Evolutionary conservation across 2,888 invertebrate genomes (phyloP).

Genomic region (Apantesis nais): DNA sequence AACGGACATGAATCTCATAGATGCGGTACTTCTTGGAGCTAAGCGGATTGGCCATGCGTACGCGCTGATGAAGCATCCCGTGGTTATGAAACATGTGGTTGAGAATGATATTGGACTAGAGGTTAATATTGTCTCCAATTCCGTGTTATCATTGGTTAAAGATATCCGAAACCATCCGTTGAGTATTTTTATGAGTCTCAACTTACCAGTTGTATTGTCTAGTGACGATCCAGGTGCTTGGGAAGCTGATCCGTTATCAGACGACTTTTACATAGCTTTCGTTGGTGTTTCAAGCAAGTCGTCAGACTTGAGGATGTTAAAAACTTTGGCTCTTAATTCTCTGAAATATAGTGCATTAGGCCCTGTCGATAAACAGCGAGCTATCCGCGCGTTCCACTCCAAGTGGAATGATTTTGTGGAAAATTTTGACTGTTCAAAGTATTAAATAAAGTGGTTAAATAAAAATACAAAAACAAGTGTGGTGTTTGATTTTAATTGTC

Average conservation of each 20-base stretch:
- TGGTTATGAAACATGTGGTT: constrained; percentile 85
- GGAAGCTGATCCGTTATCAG: constrained; percentile 90
- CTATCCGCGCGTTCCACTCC: constrained; percentile 68
- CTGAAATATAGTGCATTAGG: constrained; percentile 87
- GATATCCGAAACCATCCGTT: constrained; percentile 93
- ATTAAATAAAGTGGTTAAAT: constrained; percentile 1
- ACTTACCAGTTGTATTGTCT: constrained; percentile 90
- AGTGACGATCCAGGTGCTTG: constrained; percentile 92
- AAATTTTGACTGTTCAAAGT: constrained; percentile 13
- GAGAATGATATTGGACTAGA: constrained; percentile 89
- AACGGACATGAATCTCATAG: constrained; percentile 90
- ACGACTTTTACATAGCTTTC: constrained; percentile 91
- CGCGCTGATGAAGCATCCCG: constrained; percentile 90
- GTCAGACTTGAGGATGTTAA: constrained; percentile 90
- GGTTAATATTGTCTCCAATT: constrained; percentile 92
- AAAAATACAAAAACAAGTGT: background rate
- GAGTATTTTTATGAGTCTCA: constrained; percentile 86
- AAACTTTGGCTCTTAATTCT: constrained; percentile 91
- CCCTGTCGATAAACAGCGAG: constrained; percentile 47
- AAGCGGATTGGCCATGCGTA: constrained; percentile 92
- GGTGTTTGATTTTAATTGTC: background rate
- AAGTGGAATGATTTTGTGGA: constrained; percentile 15
- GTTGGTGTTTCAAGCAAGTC: constrained; percentile 89
- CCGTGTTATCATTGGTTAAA: constrained; percentile 88
- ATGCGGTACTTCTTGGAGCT: constrained; percentile 90